Percentiles rank a stretch among this genome's conserved stretches.
phyloP scores from a whole-genome alignment of 2,797 vertebrate species.

The Euthynnus affinis region DNA sequence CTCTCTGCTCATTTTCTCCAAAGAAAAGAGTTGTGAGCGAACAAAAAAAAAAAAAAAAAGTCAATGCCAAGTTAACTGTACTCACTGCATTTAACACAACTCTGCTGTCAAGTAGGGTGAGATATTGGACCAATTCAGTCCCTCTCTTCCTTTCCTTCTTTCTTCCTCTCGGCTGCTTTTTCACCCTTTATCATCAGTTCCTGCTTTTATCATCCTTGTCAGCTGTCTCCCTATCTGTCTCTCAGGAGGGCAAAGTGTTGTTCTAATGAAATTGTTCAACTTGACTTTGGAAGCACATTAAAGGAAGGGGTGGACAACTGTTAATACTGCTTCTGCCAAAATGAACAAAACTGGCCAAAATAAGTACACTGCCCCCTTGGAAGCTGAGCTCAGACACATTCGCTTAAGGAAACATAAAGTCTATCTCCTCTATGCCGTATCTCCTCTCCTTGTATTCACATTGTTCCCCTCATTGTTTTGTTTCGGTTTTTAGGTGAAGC shows the following conservation, averaged over 20 bases:
- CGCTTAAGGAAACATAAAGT: conserved; percentile 60
- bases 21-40: conserved; percentile 33
- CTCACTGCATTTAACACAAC: conserved; percentile 51
- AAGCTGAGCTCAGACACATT: conserved; percentile 54
- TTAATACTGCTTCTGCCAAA: conserved; percentile 62
- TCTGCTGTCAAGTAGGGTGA: conserved; percentile 59
- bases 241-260: conserved; percentile 62
- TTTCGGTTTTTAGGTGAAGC: background rate
- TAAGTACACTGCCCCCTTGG: conserved; percentile 56
- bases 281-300: conserved; percentile 81
- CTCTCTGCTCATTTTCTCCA: conserved; percentile 19
- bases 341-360: conserved; percentile 59
- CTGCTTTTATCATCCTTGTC: conserved; percentile 46
- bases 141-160: conserved; percentile 20
- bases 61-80: conserved; percentile 35
- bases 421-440: conserved; percentile 51
- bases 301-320: conserved; percentile 68
- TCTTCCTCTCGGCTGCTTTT: conserved; percentile 29
- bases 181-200: conserved; percentile 59
- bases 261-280: conserved; percentile 78
- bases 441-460: conserved; percentile 23
- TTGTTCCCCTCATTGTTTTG: conserved; percentile 21
- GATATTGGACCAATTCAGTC: conserved; percentile 38
- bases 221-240: conserved; percentile 63
- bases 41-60: no score